Conservation (phyloP, 1,140 invertebrate genomes). For the Nylanderia fulva region DNA sequence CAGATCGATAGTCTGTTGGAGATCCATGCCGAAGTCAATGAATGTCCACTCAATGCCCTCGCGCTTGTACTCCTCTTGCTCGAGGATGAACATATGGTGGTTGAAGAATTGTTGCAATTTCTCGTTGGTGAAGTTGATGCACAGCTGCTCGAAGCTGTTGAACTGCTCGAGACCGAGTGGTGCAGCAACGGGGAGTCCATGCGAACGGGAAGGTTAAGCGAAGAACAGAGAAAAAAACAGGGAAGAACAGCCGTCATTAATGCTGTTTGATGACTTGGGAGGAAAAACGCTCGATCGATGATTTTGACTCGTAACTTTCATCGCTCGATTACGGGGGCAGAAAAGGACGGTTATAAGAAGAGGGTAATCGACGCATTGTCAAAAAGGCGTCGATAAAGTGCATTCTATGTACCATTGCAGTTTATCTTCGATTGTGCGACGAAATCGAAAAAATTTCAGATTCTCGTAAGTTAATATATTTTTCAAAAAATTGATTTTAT, state of each 20-base stretch:
- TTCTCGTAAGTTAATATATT: neutral
- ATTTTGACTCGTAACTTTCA: constrained; percentile 42
- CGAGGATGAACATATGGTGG: constrained; percentile 91
- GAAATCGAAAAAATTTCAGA: constrained; percentile 2
- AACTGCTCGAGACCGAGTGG: constrained; percentile 80
- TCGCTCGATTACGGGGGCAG: constrained; percentile 4
- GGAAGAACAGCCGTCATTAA: constrained; percentile 82
- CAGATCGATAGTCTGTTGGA: constrained; percentile 91
- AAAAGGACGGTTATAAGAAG: no score
- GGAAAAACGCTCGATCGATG: constrained; percentile 45
- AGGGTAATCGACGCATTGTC: neutral
- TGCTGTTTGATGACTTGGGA: constrained; percentile 59
- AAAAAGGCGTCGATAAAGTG: neutral
- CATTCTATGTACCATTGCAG: constrained; percentile 1
- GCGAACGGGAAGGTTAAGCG: constrained; percentile 60
- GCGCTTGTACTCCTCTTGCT: constrained; percentile 91
- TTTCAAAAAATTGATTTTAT: neutral
- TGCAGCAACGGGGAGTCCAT: constrained; percentile 13
- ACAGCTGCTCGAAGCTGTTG: constrained; percentile 86
- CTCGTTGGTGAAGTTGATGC: constrained; percentile 93
- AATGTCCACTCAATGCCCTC: constrained; percentile 91
- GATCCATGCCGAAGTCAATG: constrained; percentile 92
- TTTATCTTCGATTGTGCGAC: neutral
- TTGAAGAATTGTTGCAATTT: constrained; percentile 92
- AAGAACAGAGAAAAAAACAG: constrained; percentile 77